Base-by-base conservation (phyloP, 2,888 invertebrate species). In the Drosophila kambysellisi region DNA sequence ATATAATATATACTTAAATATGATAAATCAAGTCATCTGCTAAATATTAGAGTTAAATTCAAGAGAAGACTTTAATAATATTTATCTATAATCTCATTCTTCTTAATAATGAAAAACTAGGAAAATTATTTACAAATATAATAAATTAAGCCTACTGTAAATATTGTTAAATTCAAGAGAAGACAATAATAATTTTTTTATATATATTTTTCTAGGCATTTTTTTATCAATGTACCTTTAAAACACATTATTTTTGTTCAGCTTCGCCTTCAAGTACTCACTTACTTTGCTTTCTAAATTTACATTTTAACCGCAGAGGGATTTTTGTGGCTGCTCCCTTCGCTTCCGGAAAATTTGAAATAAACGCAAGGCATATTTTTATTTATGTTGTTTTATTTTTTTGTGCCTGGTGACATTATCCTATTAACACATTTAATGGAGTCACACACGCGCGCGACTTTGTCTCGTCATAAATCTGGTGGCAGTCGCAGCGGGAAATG, bases 341-440 rank as follows among this genome's bases (percentile, higher is more conserved):
- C 56, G 17, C 54, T 17, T 37, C 39, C 30, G 46, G 46, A 30
- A 46, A 43, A 58, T 73, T 68, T 66, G 57, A 79, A 71, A 74
- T 69, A 73, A 62, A 53, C 48, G 30, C 50, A 37, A 60, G 56
- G 30, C 80, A 66, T 61, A 71, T 76, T 39, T 51, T 48, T 61
- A 41, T 64, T 61, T 69, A 32, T 67, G 46, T 72, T 54, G 61
- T 58, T 61, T 50, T 43, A 48, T 41, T 70, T 25, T 32, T 67
- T 58, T 66, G 33, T 39, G 54, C 48, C 41, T 33, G 20, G 52
- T 37, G 51, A 77, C 78, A 83, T 82, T 89, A 88, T 87, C 88
- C 88, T 87, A 90, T 88, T 88, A 90, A 82, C 82, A 75, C 82
- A 79, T 78, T 82, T 89, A 87, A 87, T 87, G 81, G 88, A 83